These are phyloP conservation scores for Cylloceria caligata DNA, from an alignment of 2,888 invertebrate genomes.

Conservation along the genomic window DNA sequence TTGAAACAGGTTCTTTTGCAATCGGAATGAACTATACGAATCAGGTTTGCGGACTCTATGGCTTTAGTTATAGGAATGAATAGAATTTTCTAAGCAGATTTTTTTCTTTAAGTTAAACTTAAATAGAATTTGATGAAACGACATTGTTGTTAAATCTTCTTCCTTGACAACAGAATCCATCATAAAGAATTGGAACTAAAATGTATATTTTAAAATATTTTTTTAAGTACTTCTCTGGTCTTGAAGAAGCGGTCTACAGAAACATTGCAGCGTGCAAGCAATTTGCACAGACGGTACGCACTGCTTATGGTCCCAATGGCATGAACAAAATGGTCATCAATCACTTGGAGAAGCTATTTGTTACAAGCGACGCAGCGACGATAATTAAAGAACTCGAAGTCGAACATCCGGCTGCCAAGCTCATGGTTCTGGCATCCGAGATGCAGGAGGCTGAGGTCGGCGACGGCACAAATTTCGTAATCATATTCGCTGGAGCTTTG, in stretches of 20 bases:
- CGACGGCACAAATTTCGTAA: constrained; percentile 99
- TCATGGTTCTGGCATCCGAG: constrained; percentile 97
- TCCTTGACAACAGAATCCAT: no score
- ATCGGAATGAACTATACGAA: no score
- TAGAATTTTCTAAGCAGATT: no score
- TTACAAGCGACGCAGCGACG: constrained; percentile 99
- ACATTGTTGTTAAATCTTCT: no score
- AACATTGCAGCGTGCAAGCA: constrained; percentile 99
- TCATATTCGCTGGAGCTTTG: constrained; percentile 96
- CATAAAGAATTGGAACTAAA: background rate
- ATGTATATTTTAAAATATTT: constrained; percentile 25
- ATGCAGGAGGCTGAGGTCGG: constrained; percentile 99
- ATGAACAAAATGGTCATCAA: constrained; percentile 99
- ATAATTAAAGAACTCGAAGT: constrained; percentile 98
- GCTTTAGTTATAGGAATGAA: no score
- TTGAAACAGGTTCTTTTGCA: no score
- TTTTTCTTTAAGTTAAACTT: no score
- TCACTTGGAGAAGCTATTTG: constrained; percentile 98
- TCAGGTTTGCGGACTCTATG: no score
- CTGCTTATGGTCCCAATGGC: constrained; percentile 99
- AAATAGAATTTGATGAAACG: no score
- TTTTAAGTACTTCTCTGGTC: constrained; percentile 87
- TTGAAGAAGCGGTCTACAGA: constrained; percentile 98
- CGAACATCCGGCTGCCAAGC: constrained; percentile 98
- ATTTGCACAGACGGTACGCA: constrained; percentile 96